A percentile compares a stretch with the other conserved stretches of the same genome.
Evolutionary conservation across 64 coral and sea anemone species (phyloP).

Genomic region (Exaiptasia diaphana): DNA sequence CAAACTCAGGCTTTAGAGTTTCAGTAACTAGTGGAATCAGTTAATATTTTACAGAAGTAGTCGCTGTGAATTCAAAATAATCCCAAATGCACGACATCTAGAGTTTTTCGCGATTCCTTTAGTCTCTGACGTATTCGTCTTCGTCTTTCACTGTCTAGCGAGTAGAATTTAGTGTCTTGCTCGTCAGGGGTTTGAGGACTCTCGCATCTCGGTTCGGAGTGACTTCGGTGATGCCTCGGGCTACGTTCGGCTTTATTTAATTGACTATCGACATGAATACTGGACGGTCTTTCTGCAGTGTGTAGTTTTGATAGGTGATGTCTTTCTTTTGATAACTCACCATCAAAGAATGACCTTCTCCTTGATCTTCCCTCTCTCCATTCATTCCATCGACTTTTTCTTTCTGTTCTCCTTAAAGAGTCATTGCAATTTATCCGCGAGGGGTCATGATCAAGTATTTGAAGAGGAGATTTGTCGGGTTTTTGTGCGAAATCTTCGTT

Average conservation of each 20-base stretch:
- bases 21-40: too few species aligned
- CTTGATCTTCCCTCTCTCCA: not conserved
- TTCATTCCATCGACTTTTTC: conserved; percentile 2
- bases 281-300: not conserved
- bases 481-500: conserved; percentile 23
- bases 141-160: conserved; percentile 10
- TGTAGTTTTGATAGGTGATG: not conserved
- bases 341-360: not conserved
- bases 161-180: not conserved
- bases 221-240: not conserved
- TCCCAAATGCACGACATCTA: conserved; percentile 53
- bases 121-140: conserved; percentile 41
- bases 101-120: conserved; percentile 22
- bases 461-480: not conserved
- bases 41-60: not conserved
- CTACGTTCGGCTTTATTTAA: not conserved
- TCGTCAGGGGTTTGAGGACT: not conserved
- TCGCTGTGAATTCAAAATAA: conserved; percentile 14
- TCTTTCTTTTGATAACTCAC: not conserved
- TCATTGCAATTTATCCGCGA: not conserved
- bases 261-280: not conserved
- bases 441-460: not conserved
- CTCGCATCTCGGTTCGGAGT: not conserved
- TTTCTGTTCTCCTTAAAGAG: not conserved
- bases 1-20: too few species aligned